phyloP scores from a whole-genome alignment of 1,140 invertebrate species.

The Drosophila trapezifrons region DNA sequence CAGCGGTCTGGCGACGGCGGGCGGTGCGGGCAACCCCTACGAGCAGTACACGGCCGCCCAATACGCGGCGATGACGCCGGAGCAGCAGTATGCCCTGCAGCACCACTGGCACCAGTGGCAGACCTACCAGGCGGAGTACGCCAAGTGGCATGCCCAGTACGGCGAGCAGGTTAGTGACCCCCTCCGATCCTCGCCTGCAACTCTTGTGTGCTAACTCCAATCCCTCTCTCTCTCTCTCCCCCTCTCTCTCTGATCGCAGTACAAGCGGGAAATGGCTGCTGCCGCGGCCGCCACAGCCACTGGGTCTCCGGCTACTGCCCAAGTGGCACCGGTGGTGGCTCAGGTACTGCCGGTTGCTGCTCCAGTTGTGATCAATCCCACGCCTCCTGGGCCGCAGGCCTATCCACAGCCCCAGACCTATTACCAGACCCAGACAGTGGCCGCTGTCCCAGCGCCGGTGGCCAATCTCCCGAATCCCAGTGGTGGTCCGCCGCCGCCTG shows the following conservation, averaged over 20 bases:
- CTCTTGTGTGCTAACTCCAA: neutral
- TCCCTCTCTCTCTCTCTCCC: no score
- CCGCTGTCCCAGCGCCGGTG: constrained; percentile 41
- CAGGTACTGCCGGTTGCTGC: constrained; percentile 10
- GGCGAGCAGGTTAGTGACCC: constrained; percentile 88
- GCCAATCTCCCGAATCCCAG: neutral
- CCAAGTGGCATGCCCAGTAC: constrained; percentile 93
- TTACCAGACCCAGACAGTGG: constrained; percentile 19
- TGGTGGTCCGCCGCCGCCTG: constrained; percentile 9
- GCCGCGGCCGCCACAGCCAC: constrained; percentile 32
- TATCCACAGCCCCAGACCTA: constrained; percentile 39
- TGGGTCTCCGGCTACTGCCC: constrained; percentile 8
- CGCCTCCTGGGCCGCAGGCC: constrained; percentile 30
- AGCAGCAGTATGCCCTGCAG: constrained; percentile 85
- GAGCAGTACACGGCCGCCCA: constrained; percentile 89
- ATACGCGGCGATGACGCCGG: constrained; percentile 86
- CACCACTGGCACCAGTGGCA: constrained; percentile 94
- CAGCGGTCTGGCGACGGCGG: constrained; percentile 25
- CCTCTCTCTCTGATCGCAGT: constrained; percentile 42
- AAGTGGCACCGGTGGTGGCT: constrained; percentile 4
- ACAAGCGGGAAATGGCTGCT: constrained; percentile 83
- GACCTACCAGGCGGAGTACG: constrained; percentile 93
- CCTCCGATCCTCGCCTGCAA: neutral
- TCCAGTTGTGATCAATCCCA: constrained; percentile 1
- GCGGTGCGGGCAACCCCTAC: constrained; percentile 59